Conservation (phyloP, 2,113 vertebrate species). For the Trematomus loennbergii region DNA sequence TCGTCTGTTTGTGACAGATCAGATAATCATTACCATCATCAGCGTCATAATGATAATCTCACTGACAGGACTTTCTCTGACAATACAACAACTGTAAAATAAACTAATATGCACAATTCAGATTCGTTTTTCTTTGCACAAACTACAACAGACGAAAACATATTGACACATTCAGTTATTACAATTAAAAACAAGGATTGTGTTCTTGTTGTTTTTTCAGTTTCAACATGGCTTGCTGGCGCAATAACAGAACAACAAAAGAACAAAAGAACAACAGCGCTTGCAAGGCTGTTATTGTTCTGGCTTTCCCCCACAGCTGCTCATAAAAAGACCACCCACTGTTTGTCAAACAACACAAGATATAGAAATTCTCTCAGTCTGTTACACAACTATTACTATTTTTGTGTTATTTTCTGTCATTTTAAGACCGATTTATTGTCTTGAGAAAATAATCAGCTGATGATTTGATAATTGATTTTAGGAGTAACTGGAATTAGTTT, state of each 20-base stretch:
- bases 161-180: background rate
- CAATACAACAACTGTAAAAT: background rate
- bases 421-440: background rate
- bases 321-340: too few species aligned
- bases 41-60: background rate
- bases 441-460: background rate
- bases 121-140: background rate
- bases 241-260: background rate
- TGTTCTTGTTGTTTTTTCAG: too few species aligned
- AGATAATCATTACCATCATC: constrained; percentile 2
- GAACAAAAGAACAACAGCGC: too few species aligned
- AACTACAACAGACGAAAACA: background rate
- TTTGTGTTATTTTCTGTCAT: background rate
- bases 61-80: background rate
- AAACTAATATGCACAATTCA: background rate
- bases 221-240: background rate
- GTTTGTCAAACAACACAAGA: background rate
- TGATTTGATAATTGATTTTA: background rate
- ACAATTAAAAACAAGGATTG: too few species aligned
- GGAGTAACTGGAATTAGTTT: too few species aligned
- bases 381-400: background rate
- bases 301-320: background rate
- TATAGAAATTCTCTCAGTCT: background rate
- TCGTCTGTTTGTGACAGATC: constrained; percentile 3
- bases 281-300: background rate